Percentiles rank a stretch among this genome's conserved stretches.
Evolutionary conservation across 1,140 invertebrate species (phyloP).

Genomic region (Alviniconcha marisindica): DNA sequence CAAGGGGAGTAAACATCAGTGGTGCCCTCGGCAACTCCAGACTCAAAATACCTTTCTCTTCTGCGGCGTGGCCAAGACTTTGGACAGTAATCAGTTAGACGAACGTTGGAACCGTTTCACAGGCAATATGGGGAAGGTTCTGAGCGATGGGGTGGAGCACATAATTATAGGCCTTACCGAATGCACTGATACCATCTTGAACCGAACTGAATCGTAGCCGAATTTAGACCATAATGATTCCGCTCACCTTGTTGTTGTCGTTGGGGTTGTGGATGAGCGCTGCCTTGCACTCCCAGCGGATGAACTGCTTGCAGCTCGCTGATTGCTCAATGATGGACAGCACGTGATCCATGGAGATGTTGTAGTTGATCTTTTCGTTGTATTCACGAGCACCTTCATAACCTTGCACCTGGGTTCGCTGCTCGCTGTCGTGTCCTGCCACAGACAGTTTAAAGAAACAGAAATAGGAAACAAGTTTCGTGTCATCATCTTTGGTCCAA

Average conservation of each 20-base stretch:
- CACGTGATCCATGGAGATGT: constrained; percentile 54
- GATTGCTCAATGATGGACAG: constrained; percentile 60
- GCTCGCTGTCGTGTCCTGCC: constrained; percentile 61
- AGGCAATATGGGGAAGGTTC: too few relatives aligned
- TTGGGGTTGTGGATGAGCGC: constrained; percentile 62
- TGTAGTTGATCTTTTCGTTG: constrained; percentile 50
- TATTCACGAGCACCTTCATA: constrained; percentile 64
- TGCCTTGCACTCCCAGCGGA: constrained; percentile 65
- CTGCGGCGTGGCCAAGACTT: too few relatives aligned
- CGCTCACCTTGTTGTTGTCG: constrained; percentile 42
- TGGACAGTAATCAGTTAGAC: too few relatives aligned
- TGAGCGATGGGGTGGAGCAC: too few relatives aligned
- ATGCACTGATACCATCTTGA: too few relatives aligned
- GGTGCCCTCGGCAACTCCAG: too few relatives aligned
- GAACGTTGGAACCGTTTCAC: too few relatives aligned
- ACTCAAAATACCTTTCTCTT: too few relatives aligned
- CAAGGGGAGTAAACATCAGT: too few relatives aligned
- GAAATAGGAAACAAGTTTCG: background rate
- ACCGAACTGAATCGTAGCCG: too few relatives aligned
- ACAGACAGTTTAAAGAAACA: background rate
- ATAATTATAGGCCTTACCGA: too few relatives aligned
- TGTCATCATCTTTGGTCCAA: background rate
- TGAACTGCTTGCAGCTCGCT: constrained; percentile 60
- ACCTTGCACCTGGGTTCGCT: constrained; percentile 51
- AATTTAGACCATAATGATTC: too few relatives aligned